Conservation (phyloP, 2,113 vertebrate species). For the Penelope pileata region DNA sequence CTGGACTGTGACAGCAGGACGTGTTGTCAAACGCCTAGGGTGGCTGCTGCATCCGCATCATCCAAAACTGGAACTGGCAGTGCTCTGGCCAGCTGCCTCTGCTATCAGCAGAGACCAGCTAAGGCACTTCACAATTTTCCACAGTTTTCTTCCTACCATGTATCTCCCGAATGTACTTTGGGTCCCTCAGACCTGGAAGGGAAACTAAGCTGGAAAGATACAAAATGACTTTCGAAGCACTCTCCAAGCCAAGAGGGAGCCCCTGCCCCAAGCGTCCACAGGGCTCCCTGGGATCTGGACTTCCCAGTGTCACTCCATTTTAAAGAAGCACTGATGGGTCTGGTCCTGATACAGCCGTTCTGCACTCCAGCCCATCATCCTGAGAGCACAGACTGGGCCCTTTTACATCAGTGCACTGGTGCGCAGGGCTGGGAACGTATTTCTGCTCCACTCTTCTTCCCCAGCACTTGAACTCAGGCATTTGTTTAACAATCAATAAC, state of each 20-base stretch:
- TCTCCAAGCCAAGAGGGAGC: neutral
- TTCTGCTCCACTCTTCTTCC: neutral
- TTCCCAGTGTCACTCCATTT: slow-evolving; percentile 35
- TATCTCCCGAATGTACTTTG: neutral
- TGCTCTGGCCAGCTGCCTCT: neutral
- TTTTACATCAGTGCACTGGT: neutral
- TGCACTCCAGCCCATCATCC: slow-evolving; percentile 14
- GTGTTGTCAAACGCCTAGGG: neutral
- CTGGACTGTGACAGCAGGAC: neutral
- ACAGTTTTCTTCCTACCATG: neutral
- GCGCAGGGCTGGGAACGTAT: neutral
- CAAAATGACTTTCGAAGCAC: neutral
- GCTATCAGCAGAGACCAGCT: neutral
- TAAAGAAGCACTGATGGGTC: neutral
- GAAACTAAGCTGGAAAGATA: neutral
- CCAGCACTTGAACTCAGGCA: neutral
- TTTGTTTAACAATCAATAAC: slow-evolving; percentile 19
- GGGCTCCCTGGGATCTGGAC: neutral
- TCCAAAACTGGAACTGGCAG: neutral
- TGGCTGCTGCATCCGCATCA: neutral
- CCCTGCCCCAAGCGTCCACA: neutral
- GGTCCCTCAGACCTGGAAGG: neutral
- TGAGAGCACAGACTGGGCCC: neutral
- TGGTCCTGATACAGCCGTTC: neutral
- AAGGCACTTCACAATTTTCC: neutral